Conservation (phyloP, 1,140 invertebrate genomes). For the Marisa cornuarietis region DNA sequence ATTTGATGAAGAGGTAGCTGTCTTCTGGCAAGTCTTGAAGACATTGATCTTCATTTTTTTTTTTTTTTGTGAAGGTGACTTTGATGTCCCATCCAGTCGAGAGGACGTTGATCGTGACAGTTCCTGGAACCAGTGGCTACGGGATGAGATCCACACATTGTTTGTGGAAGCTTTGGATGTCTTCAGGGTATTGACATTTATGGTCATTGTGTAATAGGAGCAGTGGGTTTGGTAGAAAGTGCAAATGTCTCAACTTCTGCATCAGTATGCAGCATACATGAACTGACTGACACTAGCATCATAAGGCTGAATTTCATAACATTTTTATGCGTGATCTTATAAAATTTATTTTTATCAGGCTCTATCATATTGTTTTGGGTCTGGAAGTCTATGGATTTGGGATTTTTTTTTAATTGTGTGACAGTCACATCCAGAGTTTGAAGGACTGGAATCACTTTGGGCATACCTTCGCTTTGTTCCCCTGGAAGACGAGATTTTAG, state of each 20-base stretch:
- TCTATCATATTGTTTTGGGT: neutral
- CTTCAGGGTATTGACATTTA: slow-evolving; percentile 54
- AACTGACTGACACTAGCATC: too few species aligned
- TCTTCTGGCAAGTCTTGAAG: neutral
- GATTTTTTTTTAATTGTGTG: slow-evolving; percentile 4
- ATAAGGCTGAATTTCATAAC: too few species aligned
- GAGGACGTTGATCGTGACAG: slow-evolving; percentile 64
- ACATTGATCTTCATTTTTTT: neutral
- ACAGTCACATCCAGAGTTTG: slow-evolving; percentile 53
- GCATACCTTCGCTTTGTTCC: slow-evolving; percentile 62
- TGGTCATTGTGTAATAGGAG: too few species aligned
- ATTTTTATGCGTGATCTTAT: neutral
- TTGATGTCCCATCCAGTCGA: slow-evolving; percentile 65
- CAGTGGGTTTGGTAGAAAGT: too few species aligned
- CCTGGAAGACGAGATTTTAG: slow-evolving; percentile 62
- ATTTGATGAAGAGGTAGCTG: too few species aligned
- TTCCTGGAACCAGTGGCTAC: slow-evolving; percentile 65
- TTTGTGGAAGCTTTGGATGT: slow-evolving; percentile 61
- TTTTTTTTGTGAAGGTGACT: slow-evolving; percentile 53
- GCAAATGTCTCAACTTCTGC: too few species aligned
- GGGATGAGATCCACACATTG: slow-evolving; percentile 58
- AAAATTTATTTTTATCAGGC: neutral
- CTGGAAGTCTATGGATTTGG: neutral
- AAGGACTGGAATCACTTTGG: slow-evolving; percentile 51
- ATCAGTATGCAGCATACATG: too few species aligned